Conservation (phyloP, 2,113 vertebrate species). For the Calonectris borealis region DNA sequence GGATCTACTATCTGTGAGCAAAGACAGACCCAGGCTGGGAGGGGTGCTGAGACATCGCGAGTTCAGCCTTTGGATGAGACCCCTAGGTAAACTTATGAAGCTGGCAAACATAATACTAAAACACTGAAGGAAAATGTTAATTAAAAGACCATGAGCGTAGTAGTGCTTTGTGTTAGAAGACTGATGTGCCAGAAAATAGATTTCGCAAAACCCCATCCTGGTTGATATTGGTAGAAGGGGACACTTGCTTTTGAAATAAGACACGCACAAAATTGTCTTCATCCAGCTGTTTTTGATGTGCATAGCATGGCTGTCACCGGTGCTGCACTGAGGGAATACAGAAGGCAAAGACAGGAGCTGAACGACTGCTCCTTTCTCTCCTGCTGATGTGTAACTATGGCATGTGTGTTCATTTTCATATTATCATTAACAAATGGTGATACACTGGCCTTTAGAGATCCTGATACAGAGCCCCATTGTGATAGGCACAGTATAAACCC, state of each 20-base stretch:
- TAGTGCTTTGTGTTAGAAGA: neutral
- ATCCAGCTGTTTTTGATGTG: neutral
- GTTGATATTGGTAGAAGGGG: neutral
- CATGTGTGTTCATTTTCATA: neutral
- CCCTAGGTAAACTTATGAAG: neutral
- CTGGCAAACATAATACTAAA: neutral
- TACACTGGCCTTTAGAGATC: neutral
- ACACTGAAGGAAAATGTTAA: neutral
- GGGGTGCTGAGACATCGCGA: accelerated
- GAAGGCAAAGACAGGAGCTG: neutral
- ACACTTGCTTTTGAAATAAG: neutral
- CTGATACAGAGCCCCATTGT: neutral
- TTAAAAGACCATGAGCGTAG: neutral
- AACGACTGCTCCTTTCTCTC: neutral
- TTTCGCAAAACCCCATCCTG: neutral
- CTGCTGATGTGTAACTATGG: neutral
- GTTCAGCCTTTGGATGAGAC: neutral
- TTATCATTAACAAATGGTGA: neutral
- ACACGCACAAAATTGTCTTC: neutral
- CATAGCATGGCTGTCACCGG: neutral
- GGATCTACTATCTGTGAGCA: neutral
- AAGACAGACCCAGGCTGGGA: neutral
- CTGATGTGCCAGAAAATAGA: neutral
- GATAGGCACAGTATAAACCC: neutral
- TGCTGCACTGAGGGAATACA: neutral